Evolutionary conservation across 2,113 vertebrate genomes (phyloP).

Genomic region (Henicopernis longicauda): DNA sequence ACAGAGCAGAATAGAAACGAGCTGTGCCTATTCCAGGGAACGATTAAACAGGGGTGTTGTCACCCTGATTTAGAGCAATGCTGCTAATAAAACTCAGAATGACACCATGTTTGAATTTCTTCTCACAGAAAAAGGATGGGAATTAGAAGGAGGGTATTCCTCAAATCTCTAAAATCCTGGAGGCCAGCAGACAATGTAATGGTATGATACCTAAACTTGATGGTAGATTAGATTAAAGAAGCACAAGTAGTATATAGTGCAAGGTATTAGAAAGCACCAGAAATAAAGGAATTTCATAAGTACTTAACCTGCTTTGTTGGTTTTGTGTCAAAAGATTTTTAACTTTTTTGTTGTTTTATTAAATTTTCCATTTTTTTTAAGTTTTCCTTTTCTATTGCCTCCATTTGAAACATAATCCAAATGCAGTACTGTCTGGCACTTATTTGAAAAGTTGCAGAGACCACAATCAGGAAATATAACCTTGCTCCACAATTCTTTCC

Average conservation of each 20-base stretch:
- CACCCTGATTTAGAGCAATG: background rate
- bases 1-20: background rate
- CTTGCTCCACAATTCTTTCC: accelerated
- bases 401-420: background rate
- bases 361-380: background rate
- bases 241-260: too few relatives aligned
- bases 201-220: too few relatives aligned
- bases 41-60: background rate
- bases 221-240: background rate
- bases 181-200: background rate
- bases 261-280: background rate
- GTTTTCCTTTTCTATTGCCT: background rate
- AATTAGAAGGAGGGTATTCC: background rate
- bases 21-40: background rate
- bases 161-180: background rate
- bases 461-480: background rate
- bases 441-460: background rate
- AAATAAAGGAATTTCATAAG: background rate
- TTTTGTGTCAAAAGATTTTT: background rate
- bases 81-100: too few relatives aligned
- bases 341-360: background rate
- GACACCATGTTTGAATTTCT: background rate
- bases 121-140: too few relatives aligned
- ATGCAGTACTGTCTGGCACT: background rate
- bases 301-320: background rate